Evolutionary conservation across 2,888 invertebrate genomes (phyloP), one percentile per base, ranked within the genome.

Genomic region (Anagyrus pseudococci): DNA sequence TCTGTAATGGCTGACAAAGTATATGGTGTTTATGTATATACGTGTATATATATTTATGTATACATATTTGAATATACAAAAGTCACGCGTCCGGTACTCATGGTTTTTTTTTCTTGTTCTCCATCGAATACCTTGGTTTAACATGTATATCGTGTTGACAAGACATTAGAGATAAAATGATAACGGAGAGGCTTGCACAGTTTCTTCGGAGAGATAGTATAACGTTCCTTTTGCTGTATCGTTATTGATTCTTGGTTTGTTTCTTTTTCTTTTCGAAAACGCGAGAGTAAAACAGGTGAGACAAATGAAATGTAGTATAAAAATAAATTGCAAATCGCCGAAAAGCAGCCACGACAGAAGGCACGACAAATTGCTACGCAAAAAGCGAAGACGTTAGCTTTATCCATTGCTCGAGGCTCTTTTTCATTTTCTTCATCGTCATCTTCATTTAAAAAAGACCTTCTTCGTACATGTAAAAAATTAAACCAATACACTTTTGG

Each of bases 341-440:
- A 74, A 77, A n/a, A 77, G 76, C 75, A 75, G 75, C 72, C 75
- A 77, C 73, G 75, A 75, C 70, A 75, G 73, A 78, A 78, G 79
- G 77, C 79, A 79, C 77, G 74, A 77, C 73, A 73, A 75, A 74
- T 75, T 76, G 75, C 74, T 76, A 72, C 69, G 71, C 71, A 72
- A 70, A 75, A 74, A 58, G 74, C 74, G 67, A 71, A 70, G 70
- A 67, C 29, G 4, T 33, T 46, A 8, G 26, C 48, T 37, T 23
- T 33, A 49, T 26, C 43, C 7, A 3, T 3, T 26, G 40, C 13
- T 26, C 44, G 29, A 29, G 57, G 47, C 41, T 17, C 19, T 50
- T 40, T 43, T 46, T 6, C 29, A 49, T 22, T 58, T n/a, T 25
- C 17, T 10, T 55, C 8, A 48, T 64, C 48, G n/a, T n/a, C 2